Percentiles rank a stretch among this genome's conserved stretches.
phyloP scores from a whole-genome alignment of 2,888 invertebrate species.

The Dasypogon diadema region DNA sequence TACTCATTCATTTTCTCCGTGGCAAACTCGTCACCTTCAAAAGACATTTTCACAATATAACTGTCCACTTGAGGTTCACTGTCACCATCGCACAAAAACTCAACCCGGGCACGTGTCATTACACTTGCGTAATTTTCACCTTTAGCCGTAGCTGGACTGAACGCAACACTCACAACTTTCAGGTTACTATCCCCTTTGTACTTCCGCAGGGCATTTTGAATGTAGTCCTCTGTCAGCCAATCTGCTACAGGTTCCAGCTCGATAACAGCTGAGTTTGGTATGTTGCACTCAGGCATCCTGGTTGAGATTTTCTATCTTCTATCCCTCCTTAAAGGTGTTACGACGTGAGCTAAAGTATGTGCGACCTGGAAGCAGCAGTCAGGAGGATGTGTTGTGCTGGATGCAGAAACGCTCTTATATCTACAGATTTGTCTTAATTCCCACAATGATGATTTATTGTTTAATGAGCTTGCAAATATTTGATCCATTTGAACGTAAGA shows the following conservation, averaged over 20 bases:
- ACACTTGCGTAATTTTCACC: slow-evolving; percentile 64
- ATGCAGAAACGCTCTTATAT: slow-evolving; percentile 3
- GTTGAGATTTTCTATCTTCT: not conserved
- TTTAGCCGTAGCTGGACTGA: slow-evolving; percentile 61
- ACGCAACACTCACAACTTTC: slow-evolving; percentile 57
- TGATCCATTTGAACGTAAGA: not conserved
- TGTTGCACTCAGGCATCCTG: slow-evolving; percentile 33
- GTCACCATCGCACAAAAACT: not conserved
- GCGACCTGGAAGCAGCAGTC: not conserved
- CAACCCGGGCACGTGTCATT: slow-evolving; percentile 60
- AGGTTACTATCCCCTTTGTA: slow-evolving; percentile 59
- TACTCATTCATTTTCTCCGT: slow-evolving; percentile 62
- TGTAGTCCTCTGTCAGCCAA: slow-evolving; percentile 62
- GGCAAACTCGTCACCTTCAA: slow-evolving; percentile 63
- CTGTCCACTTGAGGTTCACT: slow-evolving; percentile 53
- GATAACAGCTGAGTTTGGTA: not conserved
- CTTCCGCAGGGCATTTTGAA: slow-evolving; percentile 59
- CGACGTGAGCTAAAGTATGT: not conserved
- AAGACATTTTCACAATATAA: slow-evolving; percentile 64
- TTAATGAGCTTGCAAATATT: slow-evolving; percentile 1
- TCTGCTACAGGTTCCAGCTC: slow-evolving; percentile 7
- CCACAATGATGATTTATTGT: not conserved
- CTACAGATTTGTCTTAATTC: not conserved
- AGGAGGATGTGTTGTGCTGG: not conserved
- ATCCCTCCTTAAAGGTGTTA: not conserved